Evolutionary conservation across 2,797 vertebrate species (phyloP).

Genomic region (Salmo trutta): DNA sequence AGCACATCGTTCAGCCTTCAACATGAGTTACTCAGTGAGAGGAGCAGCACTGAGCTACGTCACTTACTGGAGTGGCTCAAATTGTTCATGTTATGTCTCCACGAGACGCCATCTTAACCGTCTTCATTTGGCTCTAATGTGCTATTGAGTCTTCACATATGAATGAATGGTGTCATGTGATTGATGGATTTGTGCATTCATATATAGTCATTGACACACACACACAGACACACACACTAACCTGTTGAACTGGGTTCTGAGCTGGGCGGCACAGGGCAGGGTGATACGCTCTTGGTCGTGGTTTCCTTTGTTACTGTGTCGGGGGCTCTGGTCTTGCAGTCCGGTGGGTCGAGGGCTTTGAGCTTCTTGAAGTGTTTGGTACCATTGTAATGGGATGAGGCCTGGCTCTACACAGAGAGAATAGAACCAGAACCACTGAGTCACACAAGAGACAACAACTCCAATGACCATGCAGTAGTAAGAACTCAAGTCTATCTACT

Average conservation of each 20-base stretch:
- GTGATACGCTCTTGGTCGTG: constrained; percentile 77
- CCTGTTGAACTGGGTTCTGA: constrained; percentile 80
- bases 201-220: not conserved
- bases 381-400: constrained; percentile 88
- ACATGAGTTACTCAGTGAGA: too few species aligned
- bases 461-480: not conserved
- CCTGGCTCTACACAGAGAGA: constrained; percentile 81
- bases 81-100: too few species aligned
- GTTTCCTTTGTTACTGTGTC: constrained; percentile 70
- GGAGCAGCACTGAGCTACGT: too few species aligned
- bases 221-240: not conserved
- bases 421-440: not conserved
- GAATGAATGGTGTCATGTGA: too few species aligned
- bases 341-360: constrained; percentile 87
- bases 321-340: constrained; percentile 88
- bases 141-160: too few species aligned
- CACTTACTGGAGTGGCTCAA: too few species aligned
- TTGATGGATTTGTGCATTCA: too few species aligned
- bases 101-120: too few species aligned
- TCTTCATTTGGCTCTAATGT: too few species aligned
- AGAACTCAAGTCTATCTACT: not conserved
- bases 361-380: constrained; percentile 91
- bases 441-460: not conserved
- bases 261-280: constrained; percentile 80
- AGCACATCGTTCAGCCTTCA: too few species aligned